Evolutionary conservation across 2,888 invertebrate genomes (phyloP).

Genomic region (Melieria crassipennis): DNA sequence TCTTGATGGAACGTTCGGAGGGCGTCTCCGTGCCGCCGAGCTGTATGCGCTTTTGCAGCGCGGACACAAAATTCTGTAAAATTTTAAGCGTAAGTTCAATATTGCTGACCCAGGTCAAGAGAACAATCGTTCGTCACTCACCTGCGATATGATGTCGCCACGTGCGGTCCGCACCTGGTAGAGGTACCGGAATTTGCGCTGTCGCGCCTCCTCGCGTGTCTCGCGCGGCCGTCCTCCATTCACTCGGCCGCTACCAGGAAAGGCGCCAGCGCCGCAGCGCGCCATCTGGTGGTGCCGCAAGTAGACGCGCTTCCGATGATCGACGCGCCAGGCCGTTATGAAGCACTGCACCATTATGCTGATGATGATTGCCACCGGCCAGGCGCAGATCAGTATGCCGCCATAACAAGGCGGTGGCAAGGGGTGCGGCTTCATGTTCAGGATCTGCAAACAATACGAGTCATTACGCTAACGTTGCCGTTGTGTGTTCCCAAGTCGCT

Average conservation of each 20-base stretch:
- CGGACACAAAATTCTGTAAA: constrained; percentile 81
- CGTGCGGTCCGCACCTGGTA: constrained; percentile 90
- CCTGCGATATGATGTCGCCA: constrained; percentile 91
- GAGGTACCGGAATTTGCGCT: constrained; percentile 85
- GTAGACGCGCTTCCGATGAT: constrained; percentile 63
- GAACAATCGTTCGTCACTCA: constrained; percentile 52
- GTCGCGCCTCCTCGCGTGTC: constrained; percentile 81
- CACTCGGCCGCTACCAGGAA: constrained; percentile 48
- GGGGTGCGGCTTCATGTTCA: constrained; percentile 65
- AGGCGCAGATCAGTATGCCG: constrained; percentile 62
- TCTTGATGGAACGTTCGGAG: constrained; percentile 68
- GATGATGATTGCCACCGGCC: constrained; percentile 64
- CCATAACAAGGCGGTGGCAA: constrained; percentile 65
- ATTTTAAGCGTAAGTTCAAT: background rate
- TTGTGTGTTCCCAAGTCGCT: background rate
- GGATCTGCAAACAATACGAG: constrained; percentile 47
- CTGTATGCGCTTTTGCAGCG: constrained; percentile 78
- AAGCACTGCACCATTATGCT: constrained; percentile 66
- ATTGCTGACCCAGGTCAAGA: background rate
- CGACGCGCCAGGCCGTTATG: constrained; percentile 66
- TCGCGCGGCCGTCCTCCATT: constrained; percentile 73
- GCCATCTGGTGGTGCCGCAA: constrained; percentile 55
- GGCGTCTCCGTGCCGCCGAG: constrained; percentile 69
- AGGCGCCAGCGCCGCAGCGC: constrained; percentile 39
- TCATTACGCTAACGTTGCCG: background rate